phyloP scores from a whole-genome alignment of 2,797 vertebrate genomes.

The Sebastes ruberrimus region DNA sequence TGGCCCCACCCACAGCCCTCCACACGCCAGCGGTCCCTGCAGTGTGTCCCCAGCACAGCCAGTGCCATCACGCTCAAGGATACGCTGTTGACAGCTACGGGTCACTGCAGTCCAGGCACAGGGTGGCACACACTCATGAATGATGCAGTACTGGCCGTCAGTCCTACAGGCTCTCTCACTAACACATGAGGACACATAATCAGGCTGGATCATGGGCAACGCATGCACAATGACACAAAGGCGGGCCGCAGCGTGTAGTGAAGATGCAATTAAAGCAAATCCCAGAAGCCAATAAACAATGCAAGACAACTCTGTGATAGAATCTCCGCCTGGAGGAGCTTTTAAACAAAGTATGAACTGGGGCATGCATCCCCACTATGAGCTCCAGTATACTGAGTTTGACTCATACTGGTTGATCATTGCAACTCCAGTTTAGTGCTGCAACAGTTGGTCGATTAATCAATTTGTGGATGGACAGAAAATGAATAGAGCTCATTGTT shows the following conservation, averaged over 20 bases:
- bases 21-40: conserved; percentile 52
- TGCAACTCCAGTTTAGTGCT: neutral
- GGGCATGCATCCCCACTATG: neutral
- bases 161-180: conserved; percentile 39
- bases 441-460: neutral
- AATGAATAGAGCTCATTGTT: neutral
- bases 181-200: conserved; percentile 61
- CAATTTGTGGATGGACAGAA: neutral
- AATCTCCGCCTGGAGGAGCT: conserved; percentile 5
- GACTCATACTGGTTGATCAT: neutral
- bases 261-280: conserved; percentile 34
- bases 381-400: neutral
- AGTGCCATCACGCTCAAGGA: conserved; percentile 68
- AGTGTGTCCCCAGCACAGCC: conserved; percentile 59
- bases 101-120: conserved; percentile 68
- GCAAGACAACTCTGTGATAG: neutral
- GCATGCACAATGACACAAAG: conserved; percentile 19
- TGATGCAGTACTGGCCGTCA: conserved; percentile 64
- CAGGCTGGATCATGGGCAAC: conserved; percentile 23
- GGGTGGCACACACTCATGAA: conserved; percentile 75
- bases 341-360: conserved; percentile 11
- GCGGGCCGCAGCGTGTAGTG: neutral
- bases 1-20: conserved; percentile 45
- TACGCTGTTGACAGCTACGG: conserved; percentile 72
- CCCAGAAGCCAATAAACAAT: conserved; percentile 14